Base-by-base conservation (phyloP, 2,113 vertebrate species). In the Numida meleagris region DNA sequence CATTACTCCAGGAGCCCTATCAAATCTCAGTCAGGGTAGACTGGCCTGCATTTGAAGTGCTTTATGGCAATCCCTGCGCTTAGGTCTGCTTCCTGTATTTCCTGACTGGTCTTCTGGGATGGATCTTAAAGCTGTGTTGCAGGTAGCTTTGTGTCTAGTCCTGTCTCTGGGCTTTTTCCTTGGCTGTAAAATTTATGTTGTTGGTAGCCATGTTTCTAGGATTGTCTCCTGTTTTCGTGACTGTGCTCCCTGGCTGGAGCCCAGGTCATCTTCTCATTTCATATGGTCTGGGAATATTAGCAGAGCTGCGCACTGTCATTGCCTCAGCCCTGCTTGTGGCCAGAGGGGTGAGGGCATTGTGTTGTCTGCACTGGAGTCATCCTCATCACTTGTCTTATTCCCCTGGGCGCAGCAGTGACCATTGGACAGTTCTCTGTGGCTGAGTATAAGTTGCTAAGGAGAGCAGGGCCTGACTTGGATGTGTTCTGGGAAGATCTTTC, bases 11-110 rank as follows among this genome's bases (percentile, higher is more conserved):
- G 63, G 10, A 90, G 33, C 27, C 8, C 21, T 21, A 2, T 72
- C 68, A 68, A 72, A 81, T 29, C 29, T 73, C n/a, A 71, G 17
- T 3, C 29, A 25, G 13, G 74, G 5, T 2, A 0, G 0, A 17
- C 40, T 7, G 4, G 1, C 9, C 6, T 1, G 24, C 0, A 55
- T 2, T 8, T 73, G 8, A 38, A 27, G 5, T 66, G 1, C 4
- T 33, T 45, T 0, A 2, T 45, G 38, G 34, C 5, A 18, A 5
- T 74, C 6, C 5, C 76, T 65, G 3, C 31, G 25, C 2, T 59
- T 27, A 71, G 25, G 21, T 34, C 12, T 29, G 9, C 4, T 27
- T 46, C 9, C 29, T 86, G 17, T 42, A 0, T 46, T 25, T 68
- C 21, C 4, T 76, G 5, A 5, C 14, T 33, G 6, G 14, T 46